Evolutionary conservation across 37 sponge, comb jelly and placozoan genomes (phyloP).

Genomic region (Cladorhizidae sp.): DNA sequence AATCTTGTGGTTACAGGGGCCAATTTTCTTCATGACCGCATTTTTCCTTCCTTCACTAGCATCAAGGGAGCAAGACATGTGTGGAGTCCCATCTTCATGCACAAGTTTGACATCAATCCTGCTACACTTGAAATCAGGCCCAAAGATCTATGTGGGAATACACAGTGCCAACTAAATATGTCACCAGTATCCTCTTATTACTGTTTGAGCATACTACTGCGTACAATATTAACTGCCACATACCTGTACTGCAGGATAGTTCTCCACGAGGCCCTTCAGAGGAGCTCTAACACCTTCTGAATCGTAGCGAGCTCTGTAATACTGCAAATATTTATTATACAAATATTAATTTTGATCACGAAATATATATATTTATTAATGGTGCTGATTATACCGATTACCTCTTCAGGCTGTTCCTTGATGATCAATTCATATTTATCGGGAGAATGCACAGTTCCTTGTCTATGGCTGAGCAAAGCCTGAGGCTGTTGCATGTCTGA

Average conservation of each 20-base stretch:
- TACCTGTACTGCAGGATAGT: conserved; percentile 79
- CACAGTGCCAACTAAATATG: neutral
- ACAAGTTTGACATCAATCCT: conserved; percentile 58
- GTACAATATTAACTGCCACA: neutral
- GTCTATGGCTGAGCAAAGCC: neutral
- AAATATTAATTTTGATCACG: neutral
- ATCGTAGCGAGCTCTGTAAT: conserved; percentile 81
- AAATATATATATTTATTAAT: neutral
- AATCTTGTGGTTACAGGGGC: conserved; percentile 20
- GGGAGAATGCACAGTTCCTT: neutral
- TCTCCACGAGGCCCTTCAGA: conserved; percentile 57
- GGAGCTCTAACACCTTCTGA: conserved; percentile 83
- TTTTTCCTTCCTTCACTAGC: conserved; percentile 37
- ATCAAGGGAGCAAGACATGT: conserved; percentile 46
- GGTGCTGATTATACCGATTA: conserved; percentile 21
- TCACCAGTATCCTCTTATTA: neutral
- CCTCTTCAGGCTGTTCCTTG: conserved; percentile 77
- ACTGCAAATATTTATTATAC: conserved; percentile 32
- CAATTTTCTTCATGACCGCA: conserved; percentile 47
- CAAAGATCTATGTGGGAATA: conserved; percentile 24
- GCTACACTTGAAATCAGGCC: conserved; percentile 20
- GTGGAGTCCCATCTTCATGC: conserved; percentile 39
- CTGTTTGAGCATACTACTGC: neutral
- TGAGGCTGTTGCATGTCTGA: conserved; percentile 5
- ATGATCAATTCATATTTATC: conserved; percentile 33